Evolutionary conservation across 2,113 vertebrate species (phyloP).

Genomic region (Rutilus rutilus): DNA sequence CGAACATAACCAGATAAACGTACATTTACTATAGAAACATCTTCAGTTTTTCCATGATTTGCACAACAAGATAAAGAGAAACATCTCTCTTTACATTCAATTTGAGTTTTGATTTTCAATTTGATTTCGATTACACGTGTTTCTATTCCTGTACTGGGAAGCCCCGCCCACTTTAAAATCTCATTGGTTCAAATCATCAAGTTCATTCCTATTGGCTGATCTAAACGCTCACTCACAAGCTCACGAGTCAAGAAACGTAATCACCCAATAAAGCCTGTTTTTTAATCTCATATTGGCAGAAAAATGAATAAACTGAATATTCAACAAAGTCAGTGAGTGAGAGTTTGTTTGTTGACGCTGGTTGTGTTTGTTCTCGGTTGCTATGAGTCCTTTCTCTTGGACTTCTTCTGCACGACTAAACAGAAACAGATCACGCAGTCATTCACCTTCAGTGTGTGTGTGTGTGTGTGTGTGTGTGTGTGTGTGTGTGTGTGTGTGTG

Average conservation of each 20-base stretch:
- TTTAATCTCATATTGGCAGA: background rate
- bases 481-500: no score
- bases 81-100: no score
- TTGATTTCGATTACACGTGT: no score
- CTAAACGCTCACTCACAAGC: background rate
- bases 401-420: background rate
- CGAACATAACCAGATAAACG: no score
- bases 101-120: no score
- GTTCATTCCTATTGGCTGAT: background rate
- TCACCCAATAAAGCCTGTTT: background rate
- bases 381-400: constrained; percentile 7
- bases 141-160: background rate
- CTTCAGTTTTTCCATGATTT: no score
- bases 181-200: background rate
- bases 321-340: background rate
- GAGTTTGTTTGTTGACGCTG: constrained; percentile 19
- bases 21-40: no score
- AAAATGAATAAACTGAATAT: background rate
- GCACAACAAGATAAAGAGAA: no score
- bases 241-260: background rate
- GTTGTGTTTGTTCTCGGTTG: constrained; percentile 10
- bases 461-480: no score
- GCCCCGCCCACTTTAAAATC: background rate
- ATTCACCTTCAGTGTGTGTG: background rate
- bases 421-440: constrained; percentile 13